phyloP scores from a whole-genome alignment of 2,797 vertebrate species.

The Enteromius anoplus region DNA sequence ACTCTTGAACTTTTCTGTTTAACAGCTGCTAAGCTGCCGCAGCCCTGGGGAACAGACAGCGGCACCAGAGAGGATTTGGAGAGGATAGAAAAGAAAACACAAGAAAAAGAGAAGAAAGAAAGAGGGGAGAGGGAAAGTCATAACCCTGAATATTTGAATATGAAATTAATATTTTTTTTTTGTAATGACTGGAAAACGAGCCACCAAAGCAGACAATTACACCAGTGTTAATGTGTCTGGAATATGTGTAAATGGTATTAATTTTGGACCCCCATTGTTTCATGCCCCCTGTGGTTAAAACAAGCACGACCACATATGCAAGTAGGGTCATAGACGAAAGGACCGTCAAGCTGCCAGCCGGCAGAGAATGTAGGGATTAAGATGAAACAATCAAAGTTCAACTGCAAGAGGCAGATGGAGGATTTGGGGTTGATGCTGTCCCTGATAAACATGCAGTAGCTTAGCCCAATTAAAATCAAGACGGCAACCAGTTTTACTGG shows the following conservation, averaged over 20 bases:
- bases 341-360: slow-evolving; percentile 32
- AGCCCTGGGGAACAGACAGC: slow-evolving; percentile 76
- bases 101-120: slow-evolving; percentile 53
- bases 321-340: slow-evolving; percentile 28
- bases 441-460: slow-evolving; percentile 41
- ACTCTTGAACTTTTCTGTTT: slow-evolving; percentile 57
- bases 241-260: slow-evolving; percentile 22
- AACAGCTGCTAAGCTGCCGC: slow-evolving; percentile 62
- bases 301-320: slow-evolving; percentile 27
- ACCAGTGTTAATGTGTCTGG: slow-evolving; percentile 25
- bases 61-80: slow-evolving; percentile 75
- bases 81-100: slow-evolving; percentile 64
- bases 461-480: slow-evolving; percentile 45
- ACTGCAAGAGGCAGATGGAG: slow-evolving; percentile 61
- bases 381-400: slow-evolving; percentile 71
- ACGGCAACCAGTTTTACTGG: slow-evolving; percentile 17
- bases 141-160: slow-evolving; percentile 44
- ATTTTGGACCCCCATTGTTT: slow-evolving; percentile 16
- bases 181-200: not conserved
- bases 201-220: slow-evolving; percentile 3
- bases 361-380: slow-evolving; percentile 65
- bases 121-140: slow-evolving; percentile 30
- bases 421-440: slow-evolving; percentile 55
- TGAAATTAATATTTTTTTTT: slow-evolving; percentile 15
- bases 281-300: slow-evolving; percentile 29